Evolutionary conservation across 1,140 invertebrate genomes (phyloP), one percentile per base, ranked within the genome.

Genomic region (Macrobrachium nipponense): DNA sequence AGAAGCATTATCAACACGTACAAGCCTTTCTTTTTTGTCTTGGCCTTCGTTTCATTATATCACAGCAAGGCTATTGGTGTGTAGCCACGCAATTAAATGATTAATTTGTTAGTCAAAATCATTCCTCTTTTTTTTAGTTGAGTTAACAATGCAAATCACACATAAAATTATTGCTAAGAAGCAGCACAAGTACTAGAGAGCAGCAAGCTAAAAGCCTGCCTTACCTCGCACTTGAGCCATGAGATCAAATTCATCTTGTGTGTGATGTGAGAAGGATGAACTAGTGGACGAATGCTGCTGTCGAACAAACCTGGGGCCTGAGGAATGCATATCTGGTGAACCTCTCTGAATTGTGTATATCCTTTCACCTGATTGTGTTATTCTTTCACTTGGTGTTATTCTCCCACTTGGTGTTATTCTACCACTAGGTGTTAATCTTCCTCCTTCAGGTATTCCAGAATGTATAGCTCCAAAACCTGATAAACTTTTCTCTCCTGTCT

Each of bases 221-320:
- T 89, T 89, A 89, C 88, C 88, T 89, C 88, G 86, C 82, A 89
- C 87, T 87, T 89, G 88, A 76, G 88, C 85, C 88, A 89, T 87
- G 73, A 89, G 88, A 87, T 89, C 84, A 86, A 89, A 89, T 43
- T 89, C 88, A 72, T 89, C 88, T 36, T 86, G 72, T 75, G 68
- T 75, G 36, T 80, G 81, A 62, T 87, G 73, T 82, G 60, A 75
- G 82, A 81, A 86, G 51, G 78, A 81, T 58, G 86, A 72, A 62
- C 75, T 77, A 78, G 82, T 77, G 82, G 86, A 83, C 17, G 79
- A 66, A 23, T 70, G 68, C 61, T 82, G 81, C 51, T 82, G 88
- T 36, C 88, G 86, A 79, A 87, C 86, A 82, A 89, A 89, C 81
- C 79, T 87, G 73, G 88, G 88, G 81, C 86, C 86, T 61, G 88